Base-by-base conservation (phyloP, 2,888 invertebrate species). In the Drosophila kambysellisi region DNA sequence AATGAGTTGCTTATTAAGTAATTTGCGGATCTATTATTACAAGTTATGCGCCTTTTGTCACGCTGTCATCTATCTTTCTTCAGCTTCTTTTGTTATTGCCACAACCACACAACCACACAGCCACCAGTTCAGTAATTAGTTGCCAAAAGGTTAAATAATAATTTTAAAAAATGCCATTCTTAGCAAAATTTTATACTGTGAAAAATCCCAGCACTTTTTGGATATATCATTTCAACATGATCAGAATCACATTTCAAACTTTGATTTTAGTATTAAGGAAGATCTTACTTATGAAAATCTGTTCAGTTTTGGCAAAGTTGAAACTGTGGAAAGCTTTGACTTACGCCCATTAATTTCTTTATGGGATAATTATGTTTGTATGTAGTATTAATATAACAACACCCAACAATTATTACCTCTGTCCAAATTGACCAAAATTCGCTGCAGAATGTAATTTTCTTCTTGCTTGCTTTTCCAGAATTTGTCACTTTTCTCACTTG, bases 11-110 rank as follows among this genome's bases (percentile, higher is more conserved):
- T 88, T 86, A 81, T 82, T 80, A 89, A 88, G 80, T 87, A 90
- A 88, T 90, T 88, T 88, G 78, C 79, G 70, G 76, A 90, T 88
- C 25, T 25, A 25, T 90, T 90, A 90, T 88, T 82, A 90, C 90
- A 88, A 88, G 64, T 88, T 90, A 76, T 75, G 74, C 80, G 76
- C 78, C 84, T 80, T 77, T 80, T 72, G 61, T 70, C 68, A 32
- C 63, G 60, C 65, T 83, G 75, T 73, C 75, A 71, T 30, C 57
- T 46, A 53, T 33, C 17, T 54, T 56, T 39, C 50, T 8, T 29
- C 12, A 5, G 30, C 30, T 37, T 39, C 46, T 11, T 51, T 51
- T 43, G 41, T 59, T 35, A 35, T 56, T 35, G 43, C 65, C 25
- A 41, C 32, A 29, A 25, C 11, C 25, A 12, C 25, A 41, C 32